Evolutionary conservation across 2,797 vertebrate species (phyloP), one percentile per base, ranked within the genome.

Genomic region (Dendrocincla fuliginosa): DNA sequence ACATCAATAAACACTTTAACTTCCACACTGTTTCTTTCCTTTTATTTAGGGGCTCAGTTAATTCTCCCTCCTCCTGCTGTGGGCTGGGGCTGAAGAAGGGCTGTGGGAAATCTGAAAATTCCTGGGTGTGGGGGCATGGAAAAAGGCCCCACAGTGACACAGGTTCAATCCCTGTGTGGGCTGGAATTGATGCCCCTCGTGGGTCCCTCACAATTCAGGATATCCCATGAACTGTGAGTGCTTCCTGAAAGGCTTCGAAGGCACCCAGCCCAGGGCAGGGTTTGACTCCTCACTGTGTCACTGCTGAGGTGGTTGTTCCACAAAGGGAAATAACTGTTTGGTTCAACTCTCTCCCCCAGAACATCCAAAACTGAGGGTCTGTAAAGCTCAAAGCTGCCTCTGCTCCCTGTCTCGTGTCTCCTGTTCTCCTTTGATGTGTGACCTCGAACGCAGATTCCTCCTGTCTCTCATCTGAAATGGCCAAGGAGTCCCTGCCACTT

Each of bases 1-100:
- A 98, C 98, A 98, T 99, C 98, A 99, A 99, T 99, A 99, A 99
- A 99, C 97, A 99, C 98, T 98, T 97, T 98, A 99, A 99, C 99
- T 99, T 99, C 98, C 99, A 98, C 95, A 75, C 60, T 1, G 67
- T 64, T 56, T 74, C 74, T 44, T 42, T 74, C 67, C 94, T 75
- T 83, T 97, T 64, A 63, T 96, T 97, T 68, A 18, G 2, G 14
- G 49, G 3, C 30, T 70, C 0, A 0, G 47, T 30, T 8, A 5
- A 39, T 67, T 39, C 59, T 10, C 33, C 27, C 9, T 59, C 30
- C 30, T 79, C 55, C 44, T 33, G 1, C 67, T 0, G 0, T 8
- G 49, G 47, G 47, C 13, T 49, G 13, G 77, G 35, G 5, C 19
- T 39, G 50, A 52, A n/a, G 68, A 8, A 49, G 69, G 23, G 42